Percentiles rank a stretch among this genome's conserved stretches.
These are phyloP conservation scores for Eubucco bourcierii DNA, from an alignment of 2,113 vertebrate genomes.

Conservation along the genomic window DNA sequence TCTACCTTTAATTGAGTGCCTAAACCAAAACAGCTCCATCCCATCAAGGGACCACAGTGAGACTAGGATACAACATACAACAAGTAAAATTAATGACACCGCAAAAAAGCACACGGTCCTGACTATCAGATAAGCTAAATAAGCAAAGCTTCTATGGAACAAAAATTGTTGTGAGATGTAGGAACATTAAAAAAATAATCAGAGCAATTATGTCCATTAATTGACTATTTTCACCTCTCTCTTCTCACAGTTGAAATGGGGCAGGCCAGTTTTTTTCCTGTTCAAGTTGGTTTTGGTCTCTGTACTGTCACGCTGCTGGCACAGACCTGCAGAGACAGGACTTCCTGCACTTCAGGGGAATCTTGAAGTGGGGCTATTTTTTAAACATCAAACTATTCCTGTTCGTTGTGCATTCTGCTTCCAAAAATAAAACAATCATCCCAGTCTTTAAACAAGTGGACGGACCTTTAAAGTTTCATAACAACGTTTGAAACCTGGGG, in stretches of 20 bases:
- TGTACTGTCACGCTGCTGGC: slow-evolving; percentile 5
- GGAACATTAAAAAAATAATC: background rate
- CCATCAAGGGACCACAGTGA: background rate
- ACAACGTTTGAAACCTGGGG: slow-evolving; percentile 13
- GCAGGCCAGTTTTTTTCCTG: slow-evolving; percentile 6
- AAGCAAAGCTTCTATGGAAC: background rate
- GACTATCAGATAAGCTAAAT: slow-evolving; percentile 2
- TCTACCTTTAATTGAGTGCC: background rate
- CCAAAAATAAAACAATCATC: slow-evolving; percentile 53
- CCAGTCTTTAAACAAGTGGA: background rate
- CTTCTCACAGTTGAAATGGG: background rate
- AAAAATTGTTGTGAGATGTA: background rate
- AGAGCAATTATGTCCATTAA: background rate
- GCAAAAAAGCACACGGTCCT: background rate
- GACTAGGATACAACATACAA: background rate
- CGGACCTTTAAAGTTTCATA: background rate
- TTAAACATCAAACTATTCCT: slow-evolving; percentile 51
- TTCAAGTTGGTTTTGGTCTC: background rate
- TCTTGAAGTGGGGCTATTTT: slow-evolving; percentile 35
- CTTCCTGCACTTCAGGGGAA: slow-evolving; percentile 52
- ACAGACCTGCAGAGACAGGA: slow-evolving; percentile 10
- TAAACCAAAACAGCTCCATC: background rate
- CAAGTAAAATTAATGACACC: background rate
- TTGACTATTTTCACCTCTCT: slow-evolving; percentile 37
- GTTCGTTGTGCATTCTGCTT: background rate